A percentile compares a stretch with the other conserved stretches of the same genome.
phyloP scores from a whole-genome alignment of 2,888 invertebrate genomes.

The Schrankia costaestrigalis region DNA sequence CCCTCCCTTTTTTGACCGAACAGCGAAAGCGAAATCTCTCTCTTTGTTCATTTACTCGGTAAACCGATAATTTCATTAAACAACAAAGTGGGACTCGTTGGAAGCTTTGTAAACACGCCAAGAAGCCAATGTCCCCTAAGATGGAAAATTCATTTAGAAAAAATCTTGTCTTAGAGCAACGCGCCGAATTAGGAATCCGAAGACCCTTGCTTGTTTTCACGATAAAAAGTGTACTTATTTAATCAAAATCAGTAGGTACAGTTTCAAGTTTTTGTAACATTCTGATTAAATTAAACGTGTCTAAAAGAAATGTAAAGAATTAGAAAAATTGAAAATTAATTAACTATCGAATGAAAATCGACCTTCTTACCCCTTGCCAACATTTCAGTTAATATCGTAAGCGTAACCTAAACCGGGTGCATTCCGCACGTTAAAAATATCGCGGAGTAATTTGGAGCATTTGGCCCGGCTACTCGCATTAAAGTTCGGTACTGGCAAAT shows the following conservation, averaged over 20 bases:
- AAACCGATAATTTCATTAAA: constrained; percentile 82
- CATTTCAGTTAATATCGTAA: constrained; percentile 67
- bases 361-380: constrained; percentile 50
- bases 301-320: constrained; percentile 4
- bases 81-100: constrained; percentile 77
- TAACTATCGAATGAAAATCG: constrained; percentile 39
- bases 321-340: constrained; percentile 18
- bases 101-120: constrained; percentile 73
- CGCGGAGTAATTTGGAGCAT: constrained; percentile 77
- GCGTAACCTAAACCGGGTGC: constrained; percentile 70
- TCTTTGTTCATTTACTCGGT: constrained; percentile 81
- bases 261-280: constrained; percentile 30
- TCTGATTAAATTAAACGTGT: constrained; percentile 20
- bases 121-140: constrained; percentile 79
- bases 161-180: constrained; percentile 64
- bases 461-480: constrained; percentile 69
- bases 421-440: constrained; percentile 79
- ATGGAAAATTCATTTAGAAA: constrained; percentile 72
- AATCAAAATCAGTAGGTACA: constrained; percentile 33
- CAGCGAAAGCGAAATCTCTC: constrained; percentile 73
- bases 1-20: constrained; percentile 69
- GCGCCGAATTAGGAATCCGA: constrained; percentile 57
- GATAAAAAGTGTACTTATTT: constrained; percentile 35
- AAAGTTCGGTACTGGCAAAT: constrained; percentile 75
- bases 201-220: constrained; percentile 46